phyloP scores from a whole-genome alignment of 64 coral and sea anemone species.

The Actinia tenebrosa region DNA sequence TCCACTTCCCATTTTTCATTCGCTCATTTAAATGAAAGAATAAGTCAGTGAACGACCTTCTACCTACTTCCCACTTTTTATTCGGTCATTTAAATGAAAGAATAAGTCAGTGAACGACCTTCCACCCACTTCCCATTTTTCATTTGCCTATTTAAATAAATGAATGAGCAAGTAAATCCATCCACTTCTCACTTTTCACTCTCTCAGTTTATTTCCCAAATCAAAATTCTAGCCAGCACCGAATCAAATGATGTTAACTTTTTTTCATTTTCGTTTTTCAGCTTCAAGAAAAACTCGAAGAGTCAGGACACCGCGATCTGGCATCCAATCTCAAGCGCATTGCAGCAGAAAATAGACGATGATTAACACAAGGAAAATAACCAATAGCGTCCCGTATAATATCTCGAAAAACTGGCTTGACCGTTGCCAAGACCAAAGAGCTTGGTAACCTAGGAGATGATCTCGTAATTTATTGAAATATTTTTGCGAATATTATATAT shows the following conservation, averaged over 20 bases:
- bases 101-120: no score
- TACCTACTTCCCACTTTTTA: not conserved
- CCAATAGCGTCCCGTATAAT: not conserved
- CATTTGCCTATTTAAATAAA: no score
- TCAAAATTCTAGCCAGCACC: no score
- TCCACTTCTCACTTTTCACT: not conserved
- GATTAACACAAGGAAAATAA: not conserved
- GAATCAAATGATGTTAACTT: not conserved
- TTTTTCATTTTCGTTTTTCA: not conserved
- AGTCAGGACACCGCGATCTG: not conserved
- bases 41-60: no score
- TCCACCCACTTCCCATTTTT: not conserved
- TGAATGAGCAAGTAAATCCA: no score
- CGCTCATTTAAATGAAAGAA: not conserved
- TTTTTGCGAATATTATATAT: not conserved
- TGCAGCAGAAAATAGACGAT: conserved; percentile 6
- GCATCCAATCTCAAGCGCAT: conserved; percentile 15
- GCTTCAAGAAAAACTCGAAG: conserved; percentile 33
- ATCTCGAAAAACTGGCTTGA: not conserved
- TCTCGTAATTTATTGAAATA: conserved; percentile 9
- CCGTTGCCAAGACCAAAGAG: not conserved
- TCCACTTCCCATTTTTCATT: no score
- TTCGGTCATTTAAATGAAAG: not conserved
- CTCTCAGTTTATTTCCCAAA: not conserved
- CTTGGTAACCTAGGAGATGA: not conserved